Evolutionary conservation across 2,113 vertebrate genomes (phyloP), one percentile per base, ranked within the genome.

Genomic region (Nyctibius bracteatus): DNA sequence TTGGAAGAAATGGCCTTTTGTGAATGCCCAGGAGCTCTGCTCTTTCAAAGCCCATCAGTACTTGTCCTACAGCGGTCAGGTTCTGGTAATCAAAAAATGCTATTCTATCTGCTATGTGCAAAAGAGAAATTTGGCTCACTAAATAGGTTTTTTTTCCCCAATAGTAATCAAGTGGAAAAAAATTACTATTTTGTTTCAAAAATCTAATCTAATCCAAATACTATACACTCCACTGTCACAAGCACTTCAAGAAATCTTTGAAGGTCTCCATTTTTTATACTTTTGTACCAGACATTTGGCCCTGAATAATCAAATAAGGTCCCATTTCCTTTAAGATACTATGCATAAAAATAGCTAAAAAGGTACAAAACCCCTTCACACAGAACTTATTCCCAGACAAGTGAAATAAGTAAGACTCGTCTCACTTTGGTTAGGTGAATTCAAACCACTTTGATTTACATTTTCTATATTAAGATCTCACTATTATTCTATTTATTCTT

Each of bases 201-300:
- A 49, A 15, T 6, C 6, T 31, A 49, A 15, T 6, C 6, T 31
- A 37, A 47, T 51, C 8, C 24, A 57, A 88, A 90, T 33, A 33
- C 14, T 2, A 1, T 8, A 27, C 3, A 14, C 14, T 39, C 8
- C 23, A 15, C 14, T 2, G 2, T 4, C 10, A 41, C 1, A 0
- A 81, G 1, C 17, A 31, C 5, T 59, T 57, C 5, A 57, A 65
- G 15, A 68, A 49, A 37, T 24, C 44, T 47, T 2, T 62, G 9
- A 58, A 39, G 2, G 7, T 55, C 24, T 75, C 17, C 0, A 1
- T 44, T 35, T 67, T 78, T 66, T 27, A 31, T 15, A 22, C 2
- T 67, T 78, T 19, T 12, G 3, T 49, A 67, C 4, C 10, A 67
- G 74, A n/a, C 47, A 75, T 21, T 16, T 72, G 20, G 20, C 19